Evolutionary conservation across 1,140 invertebrate species (phyloP).

Genomic region (Listronotus bonariensis): DNA sequence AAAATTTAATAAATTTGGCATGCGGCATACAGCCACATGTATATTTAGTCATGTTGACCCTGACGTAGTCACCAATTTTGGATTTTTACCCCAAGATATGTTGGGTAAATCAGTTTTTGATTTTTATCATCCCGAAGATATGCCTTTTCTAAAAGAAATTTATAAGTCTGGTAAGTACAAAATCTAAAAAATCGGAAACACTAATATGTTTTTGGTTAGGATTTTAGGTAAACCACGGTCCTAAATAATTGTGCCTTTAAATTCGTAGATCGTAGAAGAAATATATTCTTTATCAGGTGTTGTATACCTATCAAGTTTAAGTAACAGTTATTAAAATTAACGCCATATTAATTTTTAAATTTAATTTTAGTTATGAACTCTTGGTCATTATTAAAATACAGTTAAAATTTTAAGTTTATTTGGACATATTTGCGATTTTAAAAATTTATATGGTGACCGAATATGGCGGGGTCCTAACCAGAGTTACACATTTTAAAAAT

Average conservation of each 20-base stretch:
- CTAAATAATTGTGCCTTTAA: not conserved
- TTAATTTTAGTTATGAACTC: no score
- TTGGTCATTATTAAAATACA: no score
- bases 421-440: not conserved
- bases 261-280: conserved; percentile 3
- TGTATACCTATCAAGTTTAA: no score
- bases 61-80: conserved; percentile 79
- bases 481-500: not conserved
- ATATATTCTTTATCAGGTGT: no score
- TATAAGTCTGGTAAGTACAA: conserved; percentile 74
- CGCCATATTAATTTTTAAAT: no score
- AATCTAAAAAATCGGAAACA: not conserved
- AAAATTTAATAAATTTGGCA: conserved; percentile 69
- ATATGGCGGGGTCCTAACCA: not conserved
- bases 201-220: not conserved
- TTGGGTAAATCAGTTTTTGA: conserved; percentile 80
- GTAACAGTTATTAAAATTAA: no score
- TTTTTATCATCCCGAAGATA: conserved; percentile 87
- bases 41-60: conserved; percentile 76
- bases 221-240: not conserved
- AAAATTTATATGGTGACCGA: not conserved
- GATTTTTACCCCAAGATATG: conserved; percentile 88
- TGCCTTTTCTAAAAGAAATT: conserved; percentile 76
- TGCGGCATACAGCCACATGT: conserved; percentile 75
- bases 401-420: no score